These are phyloP conservation scores for Atrina japonica DNA, from an alignment of 2,888 invertebrate species.

Conservation along the genomic window DNA sequence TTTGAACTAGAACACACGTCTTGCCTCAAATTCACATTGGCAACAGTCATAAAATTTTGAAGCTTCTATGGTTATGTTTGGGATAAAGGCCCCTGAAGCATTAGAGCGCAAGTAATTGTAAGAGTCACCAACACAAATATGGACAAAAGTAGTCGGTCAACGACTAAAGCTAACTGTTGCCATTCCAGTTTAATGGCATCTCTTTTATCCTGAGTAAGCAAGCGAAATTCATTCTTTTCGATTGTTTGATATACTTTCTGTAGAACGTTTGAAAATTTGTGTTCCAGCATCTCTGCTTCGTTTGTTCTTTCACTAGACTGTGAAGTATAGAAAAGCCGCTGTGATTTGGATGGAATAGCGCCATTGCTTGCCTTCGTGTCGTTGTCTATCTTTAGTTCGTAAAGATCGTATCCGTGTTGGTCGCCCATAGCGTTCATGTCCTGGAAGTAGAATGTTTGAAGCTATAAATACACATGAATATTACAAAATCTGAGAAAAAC, in stretches of 20 bases:
- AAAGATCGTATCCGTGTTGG: background rate
- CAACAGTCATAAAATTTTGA: no score
- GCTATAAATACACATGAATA: no score
- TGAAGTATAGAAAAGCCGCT: slow-evolving; percentile 1
- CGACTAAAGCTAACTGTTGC: slow-evolving; percentile 88
- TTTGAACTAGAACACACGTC: no score
- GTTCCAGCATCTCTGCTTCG: slow-evolving; percentile 82
- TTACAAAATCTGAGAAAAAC: no score
- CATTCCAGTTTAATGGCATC: slow-evolving; percentile 92
- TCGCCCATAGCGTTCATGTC: background rate
- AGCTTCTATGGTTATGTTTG: background rate
- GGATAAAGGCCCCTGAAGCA: slow-evolving; percentile 48
- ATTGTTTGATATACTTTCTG: slow-evolving; percentile 88
- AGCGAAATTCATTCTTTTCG: slow-evolving; percentile 88
- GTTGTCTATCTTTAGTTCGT: slow-evolving; percentile 2
- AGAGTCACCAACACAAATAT: slow-evolving; percentile 82
- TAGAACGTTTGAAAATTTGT: slow-evolving; percentile 86
- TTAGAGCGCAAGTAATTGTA: slow-evolving; percentile 80
- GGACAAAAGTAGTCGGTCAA: slow-evolving; percentile 84
- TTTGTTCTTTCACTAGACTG: background rate
- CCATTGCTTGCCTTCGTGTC: slow-evolving; percentile 16
- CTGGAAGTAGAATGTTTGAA: no score
- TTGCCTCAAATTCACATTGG: no score
- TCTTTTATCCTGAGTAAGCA: slow-evolving; percentile 89
- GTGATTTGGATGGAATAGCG: slow-evolving; percentile 7